Conservation (phyloP, 2,113 vertebrate genomes). For the Nibea coibor region DNA sequence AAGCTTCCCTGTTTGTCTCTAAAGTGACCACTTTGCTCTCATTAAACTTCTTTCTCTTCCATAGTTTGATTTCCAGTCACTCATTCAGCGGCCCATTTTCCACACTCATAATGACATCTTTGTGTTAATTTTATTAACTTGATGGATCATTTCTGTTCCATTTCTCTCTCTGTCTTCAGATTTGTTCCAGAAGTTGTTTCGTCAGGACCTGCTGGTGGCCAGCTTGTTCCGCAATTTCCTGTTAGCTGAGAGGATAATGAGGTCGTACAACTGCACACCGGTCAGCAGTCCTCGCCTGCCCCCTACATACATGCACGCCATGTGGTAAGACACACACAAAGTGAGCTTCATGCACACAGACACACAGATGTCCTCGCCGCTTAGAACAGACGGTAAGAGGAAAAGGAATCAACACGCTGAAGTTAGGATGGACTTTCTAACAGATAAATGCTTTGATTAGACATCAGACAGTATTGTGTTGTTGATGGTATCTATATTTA, state of each 20-base stretch:
- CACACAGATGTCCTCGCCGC: slow-evolving; percentile 6
- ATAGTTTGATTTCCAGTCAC: slow-evolving; percentile 2
- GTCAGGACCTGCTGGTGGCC: slow-evolving; percentile 97
- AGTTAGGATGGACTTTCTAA: slow-evolving; percentile 15
- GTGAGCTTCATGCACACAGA: background rate
- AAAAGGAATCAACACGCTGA: background rate
- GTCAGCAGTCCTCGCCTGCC: slow-evolving; percentile 97
- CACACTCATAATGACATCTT: background rate
- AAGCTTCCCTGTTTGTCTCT: background rate
- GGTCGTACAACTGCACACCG: slow-evolving; percentile 97
- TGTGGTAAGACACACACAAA: slow-evolving; percentile 90
- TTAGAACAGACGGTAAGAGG: slow-evolving; percentile 6
- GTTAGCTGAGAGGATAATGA: slow-evolving; percentile 97
- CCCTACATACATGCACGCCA: slow-evolving; percentile 98
- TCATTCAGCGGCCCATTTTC: background rate
- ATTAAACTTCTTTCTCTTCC: slow-evolving; percentile 28
- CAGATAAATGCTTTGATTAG: slow-evolving; percentile 10
- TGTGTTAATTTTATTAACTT: slow-evolving; percentile 6
- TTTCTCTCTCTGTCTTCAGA: slow-evolving; percentile 80
- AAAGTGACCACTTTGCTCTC: slow-evolving; percentile 21
- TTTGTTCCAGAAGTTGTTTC: slow-evolving; percentile 98
- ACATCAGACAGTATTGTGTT: background rate
- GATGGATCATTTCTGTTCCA: background rate
- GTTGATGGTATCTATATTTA: slow-evolving; percentile 27
- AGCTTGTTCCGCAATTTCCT: slow-evolving; percentile 98